Percentiles rank a stretch among this genome's conserved stretches.
phyloP scores from a whole-genome alignment of 2,888 invertebrate species.

The Coelopa pilipes region DNA sequence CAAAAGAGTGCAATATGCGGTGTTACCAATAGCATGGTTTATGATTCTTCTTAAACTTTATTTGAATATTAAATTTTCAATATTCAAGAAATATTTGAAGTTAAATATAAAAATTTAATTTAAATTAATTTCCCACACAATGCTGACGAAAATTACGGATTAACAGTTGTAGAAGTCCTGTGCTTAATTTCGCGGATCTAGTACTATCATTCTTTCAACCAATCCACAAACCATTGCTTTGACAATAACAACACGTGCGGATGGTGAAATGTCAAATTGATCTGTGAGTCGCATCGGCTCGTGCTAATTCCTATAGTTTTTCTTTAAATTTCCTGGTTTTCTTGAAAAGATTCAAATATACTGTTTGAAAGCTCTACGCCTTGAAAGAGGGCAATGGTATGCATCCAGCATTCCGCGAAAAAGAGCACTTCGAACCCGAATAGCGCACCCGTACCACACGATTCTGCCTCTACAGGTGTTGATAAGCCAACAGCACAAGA shows the following conservation, averaged over 20 bases:
- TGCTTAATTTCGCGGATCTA: not conserved
- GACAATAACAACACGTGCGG: slow-evolving; percentile 38
- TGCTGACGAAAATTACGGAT: too few species aligned
- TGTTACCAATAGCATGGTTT: too few species aligned
- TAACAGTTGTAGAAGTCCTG: too few species aligned
- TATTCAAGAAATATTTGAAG: too few species aligned
- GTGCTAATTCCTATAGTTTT: not conserved
- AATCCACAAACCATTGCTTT: not conserved
- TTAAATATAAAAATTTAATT: too few species aligned
- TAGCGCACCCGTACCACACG: not conserved
- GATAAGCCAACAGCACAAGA: not conserved
- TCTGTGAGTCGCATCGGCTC: not conserved
- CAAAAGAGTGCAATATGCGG: too few species aligned
- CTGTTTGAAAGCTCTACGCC: not conserved
- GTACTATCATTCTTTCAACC: not conserved
- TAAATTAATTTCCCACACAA: too few species aligned
- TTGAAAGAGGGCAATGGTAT: not conserved
- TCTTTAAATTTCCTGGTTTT: not conserved
- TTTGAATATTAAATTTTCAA: too few species aligned
- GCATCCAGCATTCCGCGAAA: not conserved
- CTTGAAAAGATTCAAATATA: too few species aligned
- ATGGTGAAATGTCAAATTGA: slow-evolving; percentile 16
- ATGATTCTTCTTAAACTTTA: too few species aligned
- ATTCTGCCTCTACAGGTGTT: not conserved
- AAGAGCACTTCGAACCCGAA: not conserved